Conservation (phyloP, 1,140 invertebrate species). For the Elymnias hypermnestra region DNA sequence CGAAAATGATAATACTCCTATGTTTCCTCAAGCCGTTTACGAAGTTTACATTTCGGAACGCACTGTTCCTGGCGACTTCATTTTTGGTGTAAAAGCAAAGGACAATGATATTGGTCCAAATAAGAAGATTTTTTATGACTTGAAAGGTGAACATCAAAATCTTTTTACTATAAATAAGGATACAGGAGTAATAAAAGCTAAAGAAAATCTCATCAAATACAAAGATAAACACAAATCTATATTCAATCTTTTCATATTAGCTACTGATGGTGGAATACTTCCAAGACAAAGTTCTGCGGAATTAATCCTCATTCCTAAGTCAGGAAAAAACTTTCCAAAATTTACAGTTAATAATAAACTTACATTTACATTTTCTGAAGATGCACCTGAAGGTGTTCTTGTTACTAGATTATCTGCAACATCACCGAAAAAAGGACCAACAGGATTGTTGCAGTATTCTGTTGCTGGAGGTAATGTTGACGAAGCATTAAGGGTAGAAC, state of each 20-base stretch:
- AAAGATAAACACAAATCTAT: constrained; percentile 68
- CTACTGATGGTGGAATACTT: constrained; percentile 81
- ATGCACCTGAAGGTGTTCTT: constrained; percentile 83
- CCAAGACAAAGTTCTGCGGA: constrained; percentile 81
- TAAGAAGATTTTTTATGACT: constrained; percentile 85
- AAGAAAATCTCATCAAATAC: constrained; percentile 69
- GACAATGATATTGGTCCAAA: constrained; percentile 89
- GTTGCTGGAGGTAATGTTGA: constrained; percentile 95
- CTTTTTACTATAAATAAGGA: constrained; percentile 86
- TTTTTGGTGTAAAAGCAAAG: constrained; percentile 89
- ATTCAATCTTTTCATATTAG: constrained; percentile 85
- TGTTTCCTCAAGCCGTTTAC: constrained; percentile 83
- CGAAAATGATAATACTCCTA: constrained; percentile 92
- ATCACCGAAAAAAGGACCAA: constrained; percentile 83
- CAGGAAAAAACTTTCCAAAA: constrained; percentile 84
- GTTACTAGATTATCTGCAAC: constrained; percentile 84
- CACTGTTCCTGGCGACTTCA: constrained; percentile 86
- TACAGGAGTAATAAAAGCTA: constrained; percentile 89
- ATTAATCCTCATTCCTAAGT: constrained; percentile 83
- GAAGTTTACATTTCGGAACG: constrained; percentile 87
- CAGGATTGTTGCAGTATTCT: constrained; percentile 84
- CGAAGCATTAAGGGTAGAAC: constrained; percentile 88
- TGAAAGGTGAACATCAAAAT: constrained; percentile 86
- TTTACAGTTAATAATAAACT: constrained; percentile 82
- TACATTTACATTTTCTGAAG: constrained; percentile 87